Evolutionary conservation across 2,797 vertebrate species (phyloP), one percentile per base, ranked within the genome.

Genomic region (Cuculus canorus): DNA sequence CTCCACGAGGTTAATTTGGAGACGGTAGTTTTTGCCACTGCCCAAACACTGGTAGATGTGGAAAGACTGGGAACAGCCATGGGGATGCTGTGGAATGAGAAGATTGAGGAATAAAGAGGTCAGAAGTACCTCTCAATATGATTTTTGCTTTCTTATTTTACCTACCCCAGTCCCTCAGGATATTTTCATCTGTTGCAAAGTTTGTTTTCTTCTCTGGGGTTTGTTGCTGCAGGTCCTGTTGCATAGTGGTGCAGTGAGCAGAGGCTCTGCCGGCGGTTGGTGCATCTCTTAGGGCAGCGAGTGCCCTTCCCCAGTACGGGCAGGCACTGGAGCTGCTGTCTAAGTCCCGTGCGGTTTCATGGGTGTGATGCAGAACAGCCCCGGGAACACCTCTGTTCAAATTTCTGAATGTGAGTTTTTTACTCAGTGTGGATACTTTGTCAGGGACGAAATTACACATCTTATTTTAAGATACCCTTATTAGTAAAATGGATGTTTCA

Each of bases 401-500:
- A 18, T 59, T 71, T 90, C 80, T 61, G 82, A 59, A 7, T 16
- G 7, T 14, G 76, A 56, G 28, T 48, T 92, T 92, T 84, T 70
- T 77, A 7, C 53, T 50, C 48, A 5, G 17, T 21, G n/a, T 61
- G 91, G 60, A 43, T 80, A 11, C 23, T 94, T 70, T 27, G 81
- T 65, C 70, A 83, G 60, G 27, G 57, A 78, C 78, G 57, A 63
- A 61, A 43, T 35, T 30, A 14, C 3, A n/a, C 30, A 11, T 77
- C 57, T 94, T 61, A 32, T 82, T 90, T 90, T 59, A 59, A 88
- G 93, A 70, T 43, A 65, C 11, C 45, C 79, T 47, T 84, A 30
- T 90, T 90, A 71, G 76, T 86, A 66, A 86, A 88, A 72, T 86
- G 52, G 43, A n/a, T 90, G 63, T 90, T 94, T 86, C 77, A 57